These are phyloP conservation scores for Dipus sagitta DNA, from an alignment of 2,797 vertebrate genomes.

Conservation along the genomic window DNA sequence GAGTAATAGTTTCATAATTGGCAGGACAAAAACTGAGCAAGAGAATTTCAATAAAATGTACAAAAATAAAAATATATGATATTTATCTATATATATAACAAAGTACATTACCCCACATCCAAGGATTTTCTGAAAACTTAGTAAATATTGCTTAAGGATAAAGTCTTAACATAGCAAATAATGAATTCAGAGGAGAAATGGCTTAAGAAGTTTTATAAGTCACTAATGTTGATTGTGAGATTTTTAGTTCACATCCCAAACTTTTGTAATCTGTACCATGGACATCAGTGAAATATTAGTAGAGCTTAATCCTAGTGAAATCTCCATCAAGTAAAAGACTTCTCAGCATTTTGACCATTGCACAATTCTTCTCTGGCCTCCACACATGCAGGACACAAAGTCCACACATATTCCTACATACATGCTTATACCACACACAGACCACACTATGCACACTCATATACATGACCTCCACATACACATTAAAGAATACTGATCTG, in stretches of 20 bases:
- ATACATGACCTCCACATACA: too few relatives aligned
- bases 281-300: neutral
- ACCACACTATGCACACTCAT: too few relatives aligned
- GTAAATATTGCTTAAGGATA: neutral
- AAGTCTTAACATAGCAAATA: conserved; percentile 17
- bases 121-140: conserved; percentile 46
- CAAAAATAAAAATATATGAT: conserved; percentile 27
- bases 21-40: neutral
- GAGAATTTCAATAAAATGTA: neutral
- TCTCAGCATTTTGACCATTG: neutral
- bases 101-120: neutral
- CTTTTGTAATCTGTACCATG: neutral
- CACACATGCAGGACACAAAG: too few relatives aligned
- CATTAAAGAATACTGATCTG: too few relatives aligned
- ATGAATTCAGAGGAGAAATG: conserved; percentile 49
- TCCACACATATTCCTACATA: too few relatives aligned
- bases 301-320: neutral
- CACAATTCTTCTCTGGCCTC: too few relatives aligned
- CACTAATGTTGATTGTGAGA: conserved; percentile 31
- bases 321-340: neutral
- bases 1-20: conserved; percentile 2
- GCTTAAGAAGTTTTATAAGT: conserved; percentile 3
- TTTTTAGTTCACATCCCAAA: conserved; percentile 19
- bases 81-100: conserved; percentile 46
- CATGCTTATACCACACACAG: too few relatives aligned